Conservation (phyloP, 2,888 invertebrate species). For the Subacronicta megacephala region DNA sequence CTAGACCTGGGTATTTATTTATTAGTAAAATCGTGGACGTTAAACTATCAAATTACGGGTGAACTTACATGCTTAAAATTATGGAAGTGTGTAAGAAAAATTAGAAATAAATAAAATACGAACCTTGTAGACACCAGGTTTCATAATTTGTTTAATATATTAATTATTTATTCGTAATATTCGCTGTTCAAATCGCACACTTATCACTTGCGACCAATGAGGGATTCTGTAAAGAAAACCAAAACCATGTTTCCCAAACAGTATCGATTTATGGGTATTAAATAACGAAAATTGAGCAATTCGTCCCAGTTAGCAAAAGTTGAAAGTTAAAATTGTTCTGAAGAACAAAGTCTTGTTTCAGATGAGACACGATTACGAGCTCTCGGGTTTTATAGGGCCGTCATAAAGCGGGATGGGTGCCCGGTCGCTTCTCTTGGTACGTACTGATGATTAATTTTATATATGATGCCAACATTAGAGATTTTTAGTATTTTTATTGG, state of each 20-base stretch:
- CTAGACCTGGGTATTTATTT: too few species aligned
- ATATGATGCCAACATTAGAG: conserved; percentile 71
- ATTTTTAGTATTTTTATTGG: conserved; percentile 62
- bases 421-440: conserved; percentile 79
- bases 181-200: too few species aligned
- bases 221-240: conserved; percentile 3
- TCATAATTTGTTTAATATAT: too few species aligned
- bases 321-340: conserved; percentile 64
- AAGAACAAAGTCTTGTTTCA: conserved; percentile 62
- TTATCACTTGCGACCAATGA: too few species aligned
- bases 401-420: conserved; percentile 74
- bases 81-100: too few species aligned
- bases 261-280: conserved; percentile 70
- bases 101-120: too few species aligned
- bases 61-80: too few species aligned
- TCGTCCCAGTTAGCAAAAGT: conserved; percentile 69
- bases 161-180: too few species aligned
- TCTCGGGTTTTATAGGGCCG: conserved; percentile 79
- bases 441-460: conserved; percentile 75
- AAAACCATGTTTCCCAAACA: conserved; percentile 57
- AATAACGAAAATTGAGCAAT: conserved; percentile 76
- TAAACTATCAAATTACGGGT: too few species aligned
- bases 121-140: too few species aligned
- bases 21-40: too few species aligned
- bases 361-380: conserved; percentile 74